Base-by-base conservation (phyloP, 2,888 invertebrate genomes). In the Ectemnius cavifrons region DNA sequence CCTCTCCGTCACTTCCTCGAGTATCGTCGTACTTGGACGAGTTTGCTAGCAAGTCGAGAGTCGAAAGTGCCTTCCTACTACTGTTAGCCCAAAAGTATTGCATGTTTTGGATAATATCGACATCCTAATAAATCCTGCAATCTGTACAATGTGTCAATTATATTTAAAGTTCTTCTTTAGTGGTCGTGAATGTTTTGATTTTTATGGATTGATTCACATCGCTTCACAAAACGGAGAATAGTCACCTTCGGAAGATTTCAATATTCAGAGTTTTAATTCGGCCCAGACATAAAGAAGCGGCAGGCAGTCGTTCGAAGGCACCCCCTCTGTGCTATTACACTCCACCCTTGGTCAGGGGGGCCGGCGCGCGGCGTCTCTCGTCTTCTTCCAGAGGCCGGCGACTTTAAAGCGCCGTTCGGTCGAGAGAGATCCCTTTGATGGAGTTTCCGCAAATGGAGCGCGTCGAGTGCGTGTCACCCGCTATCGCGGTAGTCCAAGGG, bases 391-490 rank as follows among this genome's bases (percentile, higher is more conserved):
- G 68, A 75, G 74, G 71, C 69, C 80, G 77, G 86, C 86, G 85
- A 86, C 87, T 80, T 86, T 86, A 87, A 87, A 87, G 86, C 87
- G 86, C 86, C 87, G 83, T 76, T 52, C 62, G 87, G 85, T 86
- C 52, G 52, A 16, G 52, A 52, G n/a, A 14, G 52, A 52, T 90
- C 89, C 89, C 91, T 91, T 91, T 90, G 90, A 90, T 87, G 90
- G 88, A 88, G 90, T 90, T 91, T 89, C 90, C 89, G 90, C 88
- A 90, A 91, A 90, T 91, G 90, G 89, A 89, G 85, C 83, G 67
- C 59, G 37, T 6, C 37, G 37, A 11, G 37, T 37, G 37, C 37
- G 37, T 37, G 37, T 37, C 37, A 11, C 37, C 37, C 65, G 67
- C 61, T 67, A 69, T 63, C 69, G 67, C 71, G 28, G 69, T 16